These are phyloP conservation scores for Calameuta idolon DNA, from an alignment of 2,888 invertebrate species.

Conservation along the genomic window DNA sequence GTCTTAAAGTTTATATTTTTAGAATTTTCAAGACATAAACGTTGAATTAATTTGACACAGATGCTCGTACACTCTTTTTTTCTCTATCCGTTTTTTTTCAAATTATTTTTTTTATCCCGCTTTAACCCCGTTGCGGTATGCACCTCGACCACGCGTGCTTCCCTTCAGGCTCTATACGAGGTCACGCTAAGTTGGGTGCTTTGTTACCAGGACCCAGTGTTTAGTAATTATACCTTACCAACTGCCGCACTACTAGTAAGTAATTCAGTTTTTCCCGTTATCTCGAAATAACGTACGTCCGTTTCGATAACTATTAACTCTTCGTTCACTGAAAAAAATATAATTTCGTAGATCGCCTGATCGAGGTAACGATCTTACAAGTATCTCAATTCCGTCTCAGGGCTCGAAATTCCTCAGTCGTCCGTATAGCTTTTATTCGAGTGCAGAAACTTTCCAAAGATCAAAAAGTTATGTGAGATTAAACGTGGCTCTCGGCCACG, in stretches of 20 bases:
- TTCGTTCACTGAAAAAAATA: not conserved
- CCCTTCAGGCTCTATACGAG: not conserved
- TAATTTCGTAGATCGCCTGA: conserved; percentile 7
- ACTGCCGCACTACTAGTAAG: conserved; percentile 20
- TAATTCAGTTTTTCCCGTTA: not conserved
- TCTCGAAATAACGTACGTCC: not conserved
- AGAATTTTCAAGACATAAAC: not conserved
- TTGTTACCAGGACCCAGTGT: conserved; percentile 11
- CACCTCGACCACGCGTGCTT: not conserved
- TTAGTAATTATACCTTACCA: conserved; percentile 26
- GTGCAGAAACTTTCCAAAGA: not conserved
- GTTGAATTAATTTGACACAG: not conserved
- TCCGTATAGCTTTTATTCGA: not conserved
- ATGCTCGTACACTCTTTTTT: conserved; percentile 7
- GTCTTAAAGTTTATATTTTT: not conserved
- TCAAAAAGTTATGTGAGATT: not conserved
- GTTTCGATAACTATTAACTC: not conserved
- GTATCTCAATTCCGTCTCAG: not conserved
- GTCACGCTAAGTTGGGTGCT: conserved; percentile 24
- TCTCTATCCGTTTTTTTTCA: conserved; percentile 17
- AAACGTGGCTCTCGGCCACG: not conserved
- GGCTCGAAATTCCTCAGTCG: not conserved
- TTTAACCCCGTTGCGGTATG: not conserved
- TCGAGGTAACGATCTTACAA: conserved; percentile 5
- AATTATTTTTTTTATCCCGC: conserved; percentile 9